Evolutionary conservation across 2,888 invertebrate species (phyloP), one percentile per base, ranked within the genome.

Genomic region (Anaspis maculata): DNA sequence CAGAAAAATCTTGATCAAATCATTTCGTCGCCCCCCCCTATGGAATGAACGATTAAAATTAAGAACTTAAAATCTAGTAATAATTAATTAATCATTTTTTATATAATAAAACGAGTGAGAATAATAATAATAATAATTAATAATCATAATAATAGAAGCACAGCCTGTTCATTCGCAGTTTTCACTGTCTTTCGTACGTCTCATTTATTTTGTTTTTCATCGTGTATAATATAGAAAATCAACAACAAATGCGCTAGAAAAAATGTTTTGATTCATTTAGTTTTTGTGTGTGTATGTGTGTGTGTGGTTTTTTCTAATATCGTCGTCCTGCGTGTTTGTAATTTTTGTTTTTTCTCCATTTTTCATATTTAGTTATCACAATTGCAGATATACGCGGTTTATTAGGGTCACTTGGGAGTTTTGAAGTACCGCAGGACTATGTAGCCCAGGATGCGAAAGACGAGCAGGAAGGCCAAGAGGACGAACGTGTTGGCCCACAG

Each of bases 401-500:
- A 19, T 24, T 42, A 43, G 44, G 46, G 59, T 72, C 70, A 76
- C 69, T 79, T 78, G 48, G 79, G 78, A 57, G 76, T 71, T 49
- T 79, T 73, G 56, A 79, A 72, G 58, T 77, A 82, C 48, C 83
- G 74, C 48, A 84, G 67, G 42, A 83, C 82, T 45, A 80, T 66
- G 62, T 84, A 84, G 43, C 83, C 83, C 42, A 83, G 67, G 32
- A 76, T 68, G 45, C 83, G 73, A 66, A 83, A 83, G 48, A 79
- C 73, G 47, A 81, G 57, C 44, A 84, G 71, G 67, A 83, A 83
- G 50, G 75, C 73, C 49, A 83, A 54, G 38, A 84, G 69, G 29
- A 83, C 77, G 36, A 79, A 62, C 9, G 82, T 82, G 63, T 83
- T 83, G 37, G 79, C 74, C 83, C 83, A 83, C 12, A 83, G 65